Evolutionary conservation across 1,140 invertebrate genomes (phyloP), one percentile per base, ranked within the genome.

Genomic region (Magallana gigas): DNA sequence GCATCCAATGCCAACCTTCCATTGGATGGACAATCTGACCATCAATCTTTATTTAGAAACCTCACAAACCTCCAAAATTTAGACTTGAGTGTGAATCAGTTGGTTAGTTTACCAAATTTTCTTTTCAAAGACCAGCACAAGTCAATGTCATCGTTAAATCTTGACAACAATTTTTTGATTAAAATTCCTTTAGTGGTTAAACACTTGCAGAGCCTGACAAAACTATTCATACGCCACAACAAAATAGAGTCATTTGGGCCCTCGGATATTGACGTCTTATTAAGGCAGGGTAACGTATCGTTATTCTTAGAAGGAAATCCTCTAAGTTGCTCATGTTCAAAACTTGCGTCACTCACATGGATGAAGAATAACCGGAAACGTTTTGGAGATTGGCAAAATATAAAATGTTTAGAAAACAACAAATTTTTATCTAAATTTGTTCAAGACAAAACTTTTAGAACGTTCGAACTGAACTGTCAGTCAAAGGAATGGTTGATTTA

Each of bases 401-500:
- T 29, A 36, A 23, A 11, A 29, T 76, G 68, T 23, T 12, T 76
- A 29, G 8, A 76, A 9, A 76, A 3, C 23, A 76, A 76, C 12
- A 6, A 76, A 76, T 29, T 29, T 12, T 76, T 76, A 23, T 76
- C 68, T 11, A 8, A 29, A 18, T 29, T 76, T 11, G 23, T 76
- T 29, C 68, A 76, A 11, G 68, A 76, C 36, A 23, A 8, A 29
- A 76, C 23, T 1, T 76, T 76, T 1, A 76, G 68, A 76, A 76
- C 68, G 9, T 12, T 76, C 14, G 68, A 76, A 76, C 23, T 76
- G 23, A 76, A 76, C 14, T 76, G 68, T 29, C 68, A 76, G 23
- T 29, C 68, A 11, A 76, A 76, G 9, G 68, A 76, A 36, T 76
- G 68, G 68, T 29, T 76, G 68, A 76, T 76, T 12, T 76, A 76